Conservation (phyloP, 2,113 vertebrate genomes). For the Apus apus region DNA sequence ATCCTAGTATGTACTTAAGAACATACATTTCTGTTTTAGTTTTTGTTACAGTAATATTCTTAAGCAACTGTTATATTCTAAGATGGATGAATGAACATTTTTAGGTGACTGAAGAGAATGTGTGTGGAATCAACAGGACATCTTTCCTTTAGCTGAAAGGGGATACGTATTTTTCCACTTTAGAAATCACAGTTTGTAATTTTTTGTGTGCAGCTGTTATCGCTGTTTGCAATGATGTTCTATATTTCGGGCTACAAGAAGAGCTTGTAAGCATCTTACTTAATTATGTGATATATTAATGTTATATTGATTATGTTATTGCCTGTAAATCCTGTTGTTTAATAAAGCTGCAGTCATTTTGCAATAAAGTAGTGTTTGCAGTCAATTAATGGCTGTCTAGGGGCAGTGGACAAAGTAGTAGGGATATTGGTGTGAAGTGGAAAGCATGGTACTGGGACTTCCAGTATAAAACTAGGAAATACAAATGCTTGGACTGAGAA, state of each 20-base stretch:
- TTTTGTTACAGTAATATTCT: neutral
- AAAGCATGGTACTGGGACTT: neutral
- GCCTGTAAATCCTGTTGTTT: conserved; percentile 76
- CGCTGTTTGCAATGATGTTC: conserved; percentile 37
- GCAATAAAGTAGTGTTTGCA: conserved; percentile 73
- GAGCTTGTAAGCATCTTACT: conserved; percentile 68
- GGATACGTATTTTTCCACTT: neutral
- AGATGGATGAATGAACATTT: neutral
- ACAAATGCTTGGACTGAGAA: conserved; percentile 19
- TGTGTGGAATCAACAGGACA: neutral
- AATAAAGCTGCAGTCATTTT: conserved; percentile 77
- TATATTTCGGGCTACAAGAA: conserved; percentile 63
- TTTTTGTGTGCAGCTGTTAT: conserved; percentile 6
- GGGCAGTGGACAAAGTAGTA: conserved; percentile 10
- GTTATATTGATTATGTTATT: conserved; percentile 80
- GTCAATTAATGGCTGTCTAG: conserved; percentile 71
- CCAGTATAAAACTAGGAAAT: conserved; percentile 37
- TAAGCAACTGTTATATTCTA: neutral
- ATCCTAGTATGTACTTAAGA: neutral
- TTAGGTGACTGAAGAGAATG: neutral
- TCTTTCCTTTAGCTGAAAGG: neutral
- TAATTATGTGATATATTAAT: conserved; percentile 79
- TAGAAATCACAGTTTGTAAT: neutral
- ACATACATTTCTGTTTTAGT: neutral
- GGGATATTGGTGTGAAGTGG: neutral